These are phyloP conservation scores for Phytoseiulus persimilis DNA, from an alignment of 2,888 invertebrate species.

Conservation along the genomic window DNA sequence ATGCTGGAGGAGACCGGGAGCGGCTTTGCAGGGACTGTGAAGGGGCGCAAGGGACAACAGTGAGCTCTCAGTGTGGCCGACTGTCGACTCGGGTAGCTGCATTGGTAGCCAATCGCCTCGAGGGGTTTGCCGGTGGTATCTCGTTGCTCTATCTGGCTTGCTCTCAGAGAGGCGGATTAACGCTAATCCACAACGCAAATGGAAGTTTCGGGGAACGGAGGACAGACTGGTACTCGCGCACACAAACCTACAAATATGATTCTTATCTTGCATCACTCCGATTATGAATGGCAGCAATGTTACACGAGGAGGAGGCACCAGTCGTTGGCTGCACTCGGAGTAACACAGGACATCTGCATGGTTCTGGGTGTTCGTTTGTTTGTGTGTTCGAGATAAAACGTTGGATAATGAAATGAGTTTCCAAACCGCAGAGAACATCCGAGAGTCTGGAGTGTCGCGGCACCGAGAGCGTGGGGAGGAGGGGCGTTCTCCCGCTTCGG, in stretches of 20 bases:
- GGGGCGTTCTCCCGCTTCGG: too few relatives aligned
- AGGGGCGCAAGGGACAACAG: background rate
- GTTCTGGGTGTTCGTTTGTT: background rate
- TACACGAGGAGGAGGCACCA: background rate
- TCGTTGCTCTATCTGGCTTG: background rate
- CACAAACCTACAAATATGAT: background rate
- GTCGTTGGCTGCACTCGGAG: background rate
- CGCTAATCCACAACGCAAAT: constrained; percentile 5
- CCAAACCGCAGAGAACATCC: background rate
- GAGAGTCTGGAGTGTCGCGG: background rate
- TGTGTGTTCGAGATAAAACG: background rate
- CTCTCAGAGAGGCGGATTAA: background rate
- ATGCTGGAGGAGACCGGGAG: background rate
- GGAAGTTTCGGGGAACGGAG: background rate
- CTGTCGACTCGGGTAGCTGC: background rate
- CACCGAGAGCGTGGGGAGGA: too few relatives aligned
- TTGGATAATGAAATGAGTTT: background rate
- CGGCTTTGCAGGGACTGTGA: background rate
- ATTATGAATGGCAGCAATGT: background rate
- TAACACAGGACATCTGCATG: background rate
- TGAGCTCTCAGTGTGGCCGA: background rate
- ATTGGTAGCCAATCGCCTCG: background rate
- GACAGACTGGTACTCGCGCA: background rate
- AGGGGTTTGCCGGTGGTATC: background rate
- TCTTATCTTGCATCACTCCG: background rate